Evolutionary conservation across 2,888 invertebrate species (phyloP), one percentile per base, ranked within the genome.

Genomic region (Chloroclystis v-ata): DNA sequence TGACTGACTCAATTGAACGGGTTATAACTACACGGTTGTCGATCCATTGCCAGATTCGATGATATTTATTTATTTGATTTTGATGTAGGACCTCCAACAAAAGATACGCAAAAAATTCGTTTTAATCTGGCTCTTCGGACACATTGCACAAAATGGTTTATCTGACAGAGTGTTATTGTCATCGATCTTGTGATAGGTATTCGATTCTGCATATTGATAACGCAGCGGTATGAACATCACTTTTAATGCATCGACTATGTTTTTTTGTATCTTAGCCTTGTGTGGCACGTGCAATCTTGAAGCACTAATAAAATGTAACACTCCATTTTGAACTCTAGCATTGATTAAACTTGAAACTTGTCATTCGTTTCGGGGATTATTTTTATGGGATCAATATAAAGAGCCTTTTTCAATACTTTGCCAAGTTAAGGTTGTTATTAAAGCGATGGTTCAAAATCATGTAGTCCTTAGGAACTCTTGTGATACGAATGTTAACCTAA

Each of bases 151-250:
- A 70, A 76, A 75, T 69, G 63, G 56, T 54, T 42, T 54, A 61
- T 71, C 71, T 69, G 66, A 65, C 60, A 54, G 52, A 52, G 56
- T 52, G 43, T 60, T 58, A 68, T 73, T 72, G 67, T 65, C 65
- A 65, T 62, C 59, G 57, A 61, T 59, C 59, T 56, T 54, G 55
- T 41, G 65, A 65, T n/a, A n/a, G n/a, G n/a, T 64, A 60, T 60
- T 60, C 62, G 61, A 66, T 66, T 64, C 53, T 69, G 62, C 60
- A 62, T 65, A 58, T 44, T 55, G 49, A 58, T 54, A 12, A 41
- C 38, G 37, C 44, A 60, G 64, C 58, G 49, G 41, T 62, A 54
- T 14, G 43, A 59, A 60, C 35, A 44, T 28, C 39, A 28, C 20
- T 26, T 30, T 16, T 35, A 10, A 35, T 35, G 35, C 16, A 4